phyloP scores from a whole-genome alignment of 2,888 invertebrate species.

The Microdon myrmicae region DNA sequence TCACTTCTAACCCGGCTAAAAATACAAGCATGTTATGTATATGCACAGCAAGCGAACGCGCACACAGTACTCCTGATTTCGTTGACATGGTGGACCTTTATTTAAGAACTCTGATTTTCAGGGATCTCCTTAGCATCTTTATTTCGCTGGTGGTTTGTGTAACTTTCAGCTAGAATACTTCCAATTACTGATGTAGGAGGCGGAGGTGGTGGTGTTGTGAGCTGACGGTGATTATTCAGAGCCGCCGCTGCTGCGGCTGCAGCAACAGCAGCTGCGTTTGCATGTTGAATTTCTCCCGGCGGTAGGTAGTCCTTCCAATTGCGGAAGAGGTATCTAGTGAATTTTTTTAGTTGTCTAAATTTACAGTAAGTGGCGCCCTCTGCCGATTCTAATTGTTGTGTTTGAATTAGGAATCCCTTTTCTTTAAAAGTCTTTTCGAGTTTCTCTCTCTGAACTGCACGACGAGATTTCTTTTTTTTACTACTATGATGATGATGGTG shows the following conservation, averaged over 20 bases:
- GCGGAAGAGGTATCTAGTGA: slow-evolving; percentile 88
- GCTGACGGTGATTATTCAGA: slow-evolving; percentile 30
- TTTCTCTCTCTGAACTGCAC: slow-evolving; percentile 87
- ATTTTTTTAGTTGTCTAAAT: slow-evolving; percentile 88
- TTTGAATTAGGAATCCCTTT: slow-evolving; percentile 92
- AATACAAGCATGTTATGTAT: too few relatives aligned
- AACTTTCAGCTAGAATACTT: slow-evolving; percentile 38
- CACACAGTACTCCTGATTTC: too few relatives aligned
- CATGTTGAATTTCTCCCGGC: slow-evolving; percentile 71
- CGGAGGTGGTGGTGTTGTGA: slow-evolving; percentile 33
- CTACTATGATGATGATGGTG: slow-evolving; percentile 53
- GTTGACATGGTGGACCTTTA: too few relatives aligned
- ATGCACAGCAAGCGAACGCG: too few relatives aligned
- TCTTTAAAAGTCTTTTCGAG: slow-evolving; percentile 92
- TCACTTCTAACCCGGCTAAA: too few relatives aligned
- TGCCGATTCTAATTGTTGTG: slow-evolving; percentile 90
- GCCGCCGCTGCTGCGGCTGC: slow-evolving; percentile 56
- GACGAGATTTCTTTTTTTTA: slow-evolving; percentile 78
- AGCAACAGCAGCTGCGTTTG: slow-evolving; percentile 53
- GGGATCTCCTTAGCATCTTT: slow-evolving; percentile 26
- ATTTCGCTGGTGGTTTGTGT: slow-evolving; percentile 39
- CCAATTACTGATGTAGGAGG: slow-evolving; percentile 47
- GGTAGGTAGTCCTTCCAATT: slow-evolving; percentile 95
- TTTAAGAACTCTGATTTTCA: slow-evolving; percentile 37
- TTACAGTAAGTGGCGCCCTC: slow-evolving; percentile 95